These are phyloP conservation scores for Melanotus villosus DNA, from an alignment of 2,888 invertebrate species.

Conservation along the genomic window DNA sequence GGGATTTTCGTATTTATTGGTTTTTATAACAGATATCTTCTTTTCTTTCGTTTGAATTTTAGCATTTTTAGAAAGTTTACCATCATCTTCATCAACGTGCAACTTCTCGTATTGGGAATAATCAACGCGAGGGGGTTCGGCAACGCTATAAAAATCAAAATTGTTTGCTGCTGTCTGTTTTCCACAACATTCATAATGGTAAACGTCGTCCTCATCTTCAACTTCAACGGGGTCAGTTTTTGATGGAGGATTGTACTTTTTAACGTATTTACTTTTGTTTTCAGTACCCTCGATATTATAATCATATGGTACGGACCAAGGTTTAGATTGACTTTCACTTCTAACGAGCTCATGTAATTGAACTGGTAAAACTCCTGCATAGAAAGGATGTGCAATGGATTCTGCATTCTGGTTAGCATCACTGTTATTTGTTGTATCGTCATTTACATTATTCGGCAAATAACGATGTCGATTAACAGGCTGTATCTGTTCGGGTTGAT, in stretches of 20 bases:
- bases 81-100: conserved; percentile 7
- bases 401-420: conserved; percentile 15
- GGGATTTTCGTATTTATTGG: conserved; percentile 30
- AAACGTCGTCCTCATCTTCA: not conserved
- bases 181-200: conserved; percentile 13
- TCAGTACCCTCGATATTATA: conserved; percentile 60
- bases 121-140: conserved; percentile 24
- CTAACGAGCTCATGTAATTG: conserved; percentile 59
- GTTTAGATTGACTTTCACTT: conserved; percentile 55
- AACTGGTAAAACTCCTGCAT: conserved; percentile 58
- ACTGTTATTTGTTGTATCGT: not conserved
- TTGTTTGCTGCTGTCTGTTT: not conserved
- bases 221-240: not conserved
- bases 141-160: conserved; percentile 33
- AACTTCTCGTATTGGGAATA: conserved; percentile 18
- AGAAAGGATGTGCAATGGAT: conserved; percentile 54
- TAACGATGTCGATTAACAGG: not conserved
- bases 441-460: not conserved
- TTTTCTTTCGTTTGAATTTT: conserved; percentile 33
- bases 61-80: conserved; percentile 26
- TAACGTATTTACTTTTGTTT: conserved; percentile 42
- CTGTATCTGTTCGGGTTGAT: not conserved
- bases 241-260: not conserved
- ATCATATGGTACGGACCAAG: conserved; percentile 61
- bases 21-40: conserved; percentile 16